Base-by-base conservation (phyloP, 2,888 invertebrate species). In the Ormia ochracea region DNA sequence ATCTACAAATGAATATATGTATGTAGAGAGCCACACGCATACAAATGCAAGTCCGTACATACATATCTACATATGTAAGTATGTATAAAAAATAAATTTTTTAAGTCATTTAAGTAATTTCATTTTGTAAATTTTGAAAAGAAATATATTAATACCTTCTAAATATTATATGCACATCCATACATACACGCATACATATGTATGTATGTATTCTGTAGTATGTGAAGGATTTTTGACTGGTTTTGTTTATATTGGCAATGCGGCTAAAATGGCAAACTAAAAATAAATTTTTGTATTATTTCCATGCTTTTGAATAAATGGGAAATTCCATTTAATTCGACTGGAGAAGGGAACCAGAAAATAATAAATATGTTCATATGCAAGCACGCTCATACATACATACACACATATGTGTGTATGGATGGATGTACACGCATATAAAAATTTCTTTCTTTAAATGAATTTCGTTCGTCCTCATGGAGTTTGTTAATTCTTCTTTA, bases 241-340 rank as follows among this genome's bases (percentile, higher is more conserved):
- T 72, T 48, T 59, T n/a, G 41, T 72, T 48, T 21, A 5, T 43
- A 10, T 38, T 14, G 26, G 4, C 2, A 12, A 36, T 73, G 56
- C n/a, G 63, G 23, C 9, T 38, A 38, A 5, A 14, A 7, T 58
- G 48, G 26, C 19, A 21, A 48, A 50, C 48, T 78, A 76, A 58
- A 81, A 81, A 78, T 78, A 81, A 72, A 36, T 33, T 43, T 61
- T 45, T 4, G 21, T 31, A 48, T 59, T 59, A 59, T 61, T 58
- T 26, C 63, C 56, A 50, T 26, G 61, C 12, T 31, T 70, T 61
- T 61, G 4, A 12, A 65, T 66, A 56, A 59, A 77, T 72, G 65
- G 69, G 59, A 81, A 75, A 59, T 77, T 80, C 77, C 77, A 78
- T 59, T 31, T 31, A 9, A 7, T 31, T 19, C 26, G 56, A 7